Evolutionary conservation across 1,140 invertebrate species (phyloP), one percentile per base, ranked within the genome.

Genomic region (Pseudomyrmex gracilis): DNA sequence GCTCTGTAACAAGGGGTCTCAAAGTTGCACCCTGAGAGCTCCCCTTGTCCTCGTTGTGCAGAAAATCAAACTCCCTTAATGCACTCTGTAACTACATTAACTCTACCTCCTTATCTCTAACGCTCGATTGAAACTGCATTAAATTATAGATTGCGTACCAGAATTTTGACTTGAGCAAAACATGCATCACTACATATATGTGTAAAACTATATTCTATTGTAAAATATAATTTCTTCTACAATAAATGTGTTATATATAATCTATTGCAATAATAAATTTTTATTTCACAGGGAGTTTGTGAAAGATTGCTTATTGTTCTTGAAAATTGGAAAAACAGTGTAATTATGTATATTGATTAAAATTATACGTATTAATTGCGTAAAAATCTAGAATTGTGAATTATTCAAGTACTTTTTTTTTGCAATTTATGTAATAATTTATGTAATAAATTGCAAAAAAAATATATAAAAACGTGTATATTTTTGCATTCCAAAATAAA

Each of bases 51-150:
- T 97, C 96, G 92, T 96, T 96, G 93, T 97, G 96, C 93, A 98
- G 96, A 95, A 98, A 98, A 95, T 98, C 97, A 95, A 98, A 98
- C 94, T 97, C 97, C 92, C 96, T 96, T 94, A 97, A 95, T 92
- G 97, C 97, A 94, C 95, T 97, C 95, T 98, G 97, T 92, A 97
- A 96, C 96, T 97, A 95, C 94, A 95, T 95, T 93, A 92, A 34
- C 34, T 34, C 92, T 93, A 92, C 87, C 73, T 92, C 84, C 90
- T 94, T 91, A 93, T 76, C 90, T 84, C 76, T 51, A 70, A 73
- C 74, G 64, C 73, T 85, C 58, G 51, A 57, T 68, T 73, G 55
- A 61, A 45, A 49, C 57, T 61, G 53, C 34, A n/a, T 55, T 78
- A 71, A 55, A 51, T 78, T 85, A 82, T 70, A 68, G 45, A 66